Conservation (phyloP, 2,113 vertebrate species). For the Recurvirostra avosetta region DNA sequence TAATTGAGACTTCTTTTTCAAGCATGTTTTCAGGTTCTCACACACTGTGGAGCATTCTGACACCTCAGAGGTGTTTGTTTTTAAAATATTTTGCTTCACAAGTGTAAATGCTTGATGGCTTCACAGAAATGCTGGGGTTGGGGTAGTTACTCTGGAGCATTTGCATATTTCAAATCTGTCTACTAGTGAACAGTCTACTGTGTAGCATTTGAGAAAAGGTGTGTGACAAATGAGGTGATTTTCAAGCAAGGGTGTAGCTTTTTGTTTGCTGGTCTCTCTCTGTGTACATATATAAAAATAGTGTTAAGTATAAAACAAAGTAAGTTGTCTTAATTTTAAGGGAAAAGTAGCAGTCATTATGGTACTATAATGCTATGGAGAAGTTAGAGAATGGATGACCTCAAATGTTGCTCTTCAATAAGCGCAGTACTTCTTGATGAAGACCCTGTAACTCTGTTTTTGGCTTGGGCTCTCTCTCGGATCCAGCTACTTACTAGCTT, state of each 20-base stretch:
- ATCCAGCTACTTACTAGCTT: background rate
- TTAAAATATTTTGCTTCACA: background rate
- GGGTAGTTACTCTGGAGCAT: background rate
- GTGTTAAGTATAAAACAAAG: background rate
- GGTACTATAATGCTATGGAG: background rate
- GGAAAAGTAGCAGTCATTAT: background rate
- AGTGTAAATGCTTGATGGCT: background rate
- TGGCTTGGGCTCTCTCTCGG: background rate
- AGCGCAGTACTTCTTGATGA: background rate
- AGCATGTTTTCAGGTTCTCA: background rate
- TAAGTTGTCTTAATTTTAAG: background rate
- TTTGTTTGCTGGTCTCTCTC: background rate
- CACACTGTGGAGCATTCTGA: background rate
- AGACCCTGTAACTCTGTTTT: background rate
- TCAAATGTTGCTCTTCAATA: background rate
- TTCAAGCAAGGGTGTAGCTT: background rate
- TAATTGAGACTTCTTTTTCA: background rate
- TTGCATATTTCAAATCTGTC: background rate
- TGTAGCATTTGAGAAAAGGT: background rate
- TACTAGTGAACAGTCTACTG: background rate
- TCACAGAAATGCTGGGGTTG: background rate
- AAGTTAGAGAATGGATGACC: background rate
- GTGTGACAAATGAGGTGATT: background rate
- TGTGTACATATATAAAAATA: background rate
- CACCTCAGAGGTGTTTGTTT: background rate